Base-by-base conservation (phyloP, 2,797 vertebrate species). In the Buphagus erythrorhynchus region DNA sequence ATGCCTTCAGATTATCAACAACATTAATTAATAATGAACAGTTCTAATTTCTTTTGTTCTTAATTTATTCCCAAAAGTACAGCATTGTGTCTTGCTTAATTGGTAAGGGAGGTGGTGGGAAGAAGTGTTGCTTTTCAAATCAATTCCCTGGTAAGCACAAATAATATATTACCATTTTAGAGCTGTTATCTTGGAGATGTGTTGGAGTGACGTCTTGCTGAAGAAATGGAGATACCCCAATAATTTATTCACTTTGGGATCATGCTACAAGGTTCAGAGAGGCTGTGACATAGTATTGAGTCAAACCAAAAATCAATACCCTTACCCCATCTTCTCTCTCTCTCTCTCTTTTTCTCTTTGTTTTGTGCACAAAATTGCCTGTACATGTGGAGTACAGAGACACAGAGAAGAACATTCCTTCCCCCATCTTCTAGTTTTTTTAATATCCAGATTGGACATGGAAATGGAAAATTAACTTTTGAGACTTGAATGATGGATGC, bases 41-140 rank as follows among this genome's bases (percentile, higher is more conserved):
- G 14, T 43, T 91, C 79, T 73, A 46, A 55, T 89, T 82, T 82
- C 20, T 80, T 96, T 72, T 73, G 25, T 82, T 93, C 46, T 73
- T 83, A 49, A 55, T 69, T 45, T 91, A 55, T 73, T 87, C 36
- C 4, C 29, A 31, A 72, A 81, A 84, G 85, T 33, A 40, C 22
- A 82, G 16, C 25, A 29, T 55, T 42, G 14, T 85, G 8, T 66
- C 61, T n/a, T 1, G 3, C n/a, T 79, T 75, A 68, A 58, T 20
- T 69, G n/a, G 9, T 24, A 68, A 57, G 49, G 16, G n/a, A 54
- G 11, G 43, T 76, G n/a, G 28, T 33, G 11, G n/a, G 36, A 69
- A 49, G 48, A 49, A 36, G 24, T 11, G 1, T 43, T 91, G 28
- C 21, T 46, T 86, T 93, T 86, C 36, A 76, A 42, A 24, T 62